Percentiles rank a stretch among this genome's conserved stretches.
These are phyloP conservation scores for Xanthorhoe designata DNA, from an alignment of 2,888 invertebrate genomes.

Conservation along the genomic window DNA sequence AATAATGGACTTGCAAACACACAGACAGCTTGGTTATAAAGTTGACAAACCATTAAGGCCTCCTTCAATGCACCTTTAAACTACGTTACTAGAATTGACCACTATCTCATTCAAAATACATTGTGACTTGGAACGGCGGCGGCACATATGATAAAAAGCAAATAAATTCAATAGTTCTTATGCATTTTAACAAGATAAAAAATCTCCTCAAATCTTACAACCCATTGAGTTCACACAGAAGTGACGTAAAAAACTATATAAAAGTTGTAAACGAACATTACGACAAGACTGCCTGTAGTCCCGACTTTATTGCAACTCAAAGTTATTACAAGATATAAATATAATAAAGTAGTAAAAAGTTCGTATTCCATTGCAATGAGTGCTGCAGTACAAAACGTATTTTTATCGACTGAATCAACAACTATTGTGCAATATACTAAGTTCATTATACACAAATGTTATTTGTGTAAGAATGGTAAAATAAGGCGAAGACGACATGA, in stretches of 20 bases:
- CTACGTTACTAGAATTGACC: background rate
- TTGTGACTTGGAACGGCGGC: background rate
- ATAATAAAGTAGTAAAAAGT: slow-evolving; percentile 44
- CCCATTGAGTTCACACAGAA: slow-evolving; percentile 12
- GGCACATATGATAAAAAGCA: background rate
- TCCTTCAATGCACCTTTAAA: background rate
- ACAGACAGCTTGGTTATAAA: too few relatives aligned
- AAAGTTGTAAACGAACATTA: slow-evolving; percentile 45
- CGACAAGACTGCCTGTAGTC: slow-evolving; percentile 38
- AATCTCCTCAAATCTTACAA: background rate
- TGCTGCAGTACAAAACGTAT: slow-evolving; percentile 18
- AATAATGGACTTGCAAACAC: too few relatives aligned
- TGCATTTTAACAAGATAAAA: slow-evolving; percentile 4
- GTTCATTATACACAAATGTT: slow-evolving; percentile 29
- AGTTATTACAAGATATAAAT: slow-evolving; percentile 46
- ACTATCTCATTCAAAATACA: background rate
- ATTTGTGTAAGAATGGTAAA: slow-evolving; percentile 38
- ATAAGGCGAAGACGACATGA: slow-evolving; percentile 20
- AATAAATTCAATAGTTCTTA: background rate
- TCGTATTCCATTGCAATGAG: slow-evolving; percentile 28
- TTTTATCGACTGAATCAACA: slow-evolving; percentile 27
- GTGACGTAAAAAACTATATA: slow-evolving; percentile 46
- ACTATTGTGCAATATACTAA: slow-evolving; percentile 30
- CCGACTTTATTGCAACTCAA: slow-evolving; percentile 36
- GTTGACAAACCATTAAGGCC: too few relatives aligned